Conservation (phyloP, 2,113 vertebrate species). For the Gyps fulvus region DNA sequence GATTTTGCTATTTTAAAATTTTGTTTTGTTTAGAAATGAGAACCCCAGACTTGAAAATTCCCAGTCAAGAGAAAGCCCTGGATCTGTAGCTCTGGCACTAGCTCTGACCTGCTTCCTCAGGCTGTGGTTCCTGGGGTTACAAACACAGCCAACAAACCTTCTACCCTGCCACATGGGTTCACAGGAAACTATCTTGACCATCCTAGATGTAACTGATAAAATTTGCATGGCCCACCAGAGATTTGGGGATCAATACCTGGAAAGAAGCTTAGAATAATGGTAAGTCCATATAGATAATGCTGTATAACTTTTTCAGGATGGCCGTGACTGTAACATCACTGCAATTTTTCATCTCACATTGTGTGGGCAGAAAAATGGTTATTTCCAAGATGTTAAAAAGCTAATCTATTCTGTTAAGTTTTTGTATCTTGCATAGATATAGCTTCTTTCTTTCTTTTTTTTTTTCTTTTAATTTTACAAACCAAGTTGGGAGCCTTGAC, state of each 20-base stretch:
- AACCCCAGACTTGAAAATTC: not conserved
- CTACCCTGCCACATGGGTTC: not conserved
- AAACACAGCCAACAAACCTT: not conserved
- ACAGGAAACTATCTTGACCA: not conserved
- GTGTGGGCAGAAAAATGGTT: conserved; percentile 49
- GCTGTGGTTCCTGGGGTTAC: not conserved
- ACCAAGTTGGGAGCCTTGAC: conserved; percentile 61
- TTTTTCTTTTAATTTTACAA: conserved; percentile 52
- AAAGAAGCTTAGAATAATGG: not conserved
- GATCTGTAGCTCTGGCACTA: not conserved
- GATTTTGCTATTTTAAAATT: not conserved
- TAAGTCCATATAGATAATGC: not conserved
- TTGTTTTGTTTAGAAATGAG: not conserved
- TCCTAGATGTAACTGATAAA: not conserved
- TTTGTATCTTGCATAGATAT: conserved; percentile 48
- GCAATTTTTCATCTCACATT: conserved; percentile 8
- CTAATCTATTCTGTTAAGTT: conserved; percentile 58
- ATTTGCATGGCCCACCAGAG: not conserved
- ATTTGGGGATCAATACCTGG: not conserved
- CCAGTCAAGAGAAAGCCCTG: not conserved
- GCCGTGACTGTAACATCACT: not conserved
- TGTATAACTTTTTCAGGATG: not conserved
- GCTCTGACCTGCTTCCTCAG: not conserved
- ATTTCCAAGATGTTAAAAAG: conserved; percentile 56
- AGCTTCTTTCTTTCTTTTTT: conserved; percentile 12